Evolutionary conservation across 2,797 vertebrate species (phyloP), one percentile per base, ranked within the genome.

Genomic region (Pelobates cultripes): DNA sequence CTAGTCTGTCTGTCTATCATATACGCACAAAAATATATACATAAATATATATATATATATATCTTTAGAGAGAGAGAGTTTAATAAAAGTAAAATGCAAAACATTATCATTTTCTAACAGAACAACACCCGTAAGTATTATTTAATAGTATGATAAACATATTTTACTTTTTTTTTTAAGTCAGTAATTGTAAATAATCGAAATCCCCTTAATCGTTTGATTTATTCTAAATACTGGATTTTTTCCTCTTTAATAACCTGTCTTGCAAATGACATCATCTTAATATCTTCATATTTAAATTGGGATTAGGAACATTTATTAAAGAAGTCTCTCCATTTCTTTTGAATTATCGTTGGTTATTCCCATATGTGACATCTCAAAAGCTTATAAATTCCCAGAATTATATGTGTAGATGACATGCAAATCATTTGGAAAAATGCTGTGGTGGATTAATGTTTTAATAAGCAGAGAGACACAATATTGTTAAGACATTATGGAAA

Each of bases 261-360:
- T 68, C 55, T 41, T 73, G n/a, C 41, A 4, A 41, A 43, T 77
- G n/a, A 76, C 63, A 76, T 81, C 68, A 4, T 13, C 67, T 57
- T 77, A 77, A 77, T 72, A 77, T 82, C 60, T 77, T 77, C 68
- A 77, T 77, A 77, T 82, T 82, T 82, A 43, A 82, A 67, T 17
- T 43, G 45, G 75, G 74, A 82, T 82, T 77, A 82, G 10, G 44
- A 76, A 4, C 68, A 76, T 57, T 76, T 76, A 81, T 81, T 81
- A 82, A 64, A 77, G 64, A 71, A 63, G 45, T 66, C 69, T 66
- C 40, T 77, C 51, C 40, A 43, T 74, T 82, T 55, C 45, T 72
- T 57, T 28, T 64, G 44, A 73, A 68, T 82, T 71, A 69, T 78
- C 47, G 73, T 78, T 73, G 14, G 70, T 72, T 74, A 78, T 82